Evolutionary conservation across 1,140 invertebrate species (phyloP), one percentile per base, ranked within the genome.

Genomic region (Idris sp.): DNA sequence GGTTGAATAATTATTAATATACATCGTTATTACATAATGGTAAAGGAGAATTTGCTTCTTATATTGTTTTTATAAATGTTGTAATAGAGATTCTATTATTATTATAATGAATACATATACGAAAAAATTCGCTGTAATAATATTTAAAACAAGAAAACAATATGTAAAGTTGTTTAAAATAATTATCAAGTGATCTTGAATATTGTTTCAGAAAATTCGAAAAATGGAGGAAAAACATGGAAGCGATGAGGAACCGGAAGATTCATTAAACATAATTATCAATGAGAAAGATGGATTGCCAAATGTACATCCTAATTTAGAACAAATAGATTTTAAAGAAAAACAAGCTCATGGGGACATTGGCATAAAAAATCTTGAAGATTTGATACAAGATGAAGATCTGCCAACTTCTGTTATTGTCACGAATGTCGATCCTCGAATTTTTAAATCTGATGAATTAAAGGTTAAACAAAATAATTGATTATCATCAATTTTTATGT

Each of bases 381-480:
- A 91, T 74, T 81, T 91, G 1, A 87, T 91, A 62, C 82, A 89
- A 4, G 92, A 93, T 79, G 94, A 95, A 81, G 94, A 96, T 85
- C 88, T 96, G 75, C 95, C 95, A 15, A 95, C 92, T 56, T 96
- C 95, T 26, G 89, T 97, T 25, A 97, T 97, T 65, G 94, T 97
- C 8, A 96, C 95, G 8, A 96, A 96, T 86, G 91, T 97, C 53
- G 92, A 94, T 81, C 91, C 91, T 49, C 88, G 91, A 64, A 91
- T 97, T 58, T 97, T 97, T 81, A 90, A 90, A 51, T 89, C 90
- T 75, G 91, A 93, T 28, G 90, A 92, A 68, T 83, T 92, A 44
- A 91, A 89, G 88, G 91, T 86, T 64, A 14, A 51, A n/a, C 8
- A 49, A 35, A n/a, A n/a, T n/a, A n/a, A n/a, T n/a, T n/a, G n/a